Evolutionary conservation across 2,888 invertebrate species (phyloP).

Genomic region (Noctua comes): DNA sequence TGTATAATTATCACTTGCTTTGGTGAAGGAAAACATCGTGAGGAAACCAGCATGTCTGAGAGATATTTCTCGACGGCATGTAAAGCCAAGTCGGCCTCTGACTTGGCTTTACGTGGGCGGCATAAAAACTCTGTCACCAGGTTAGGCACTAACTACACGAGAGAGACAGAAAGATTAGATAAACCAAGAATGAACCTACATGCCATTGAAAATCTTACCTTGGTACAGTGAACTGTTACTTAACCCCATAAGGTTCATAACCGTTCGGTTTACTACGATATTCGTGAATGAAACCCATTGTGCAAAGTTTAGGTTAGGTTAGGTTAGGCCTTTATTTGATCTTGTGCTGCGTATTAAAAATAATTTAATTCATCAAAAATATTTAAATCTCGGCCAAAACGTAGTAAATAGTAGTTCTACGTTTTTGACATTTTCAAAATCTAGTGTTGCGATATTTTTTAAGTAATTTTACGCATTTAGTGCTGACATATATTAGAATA

Average conservation of each 20-base stretch:
- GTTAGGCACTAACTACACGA: no score
- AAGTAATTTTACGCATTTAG: neutral
- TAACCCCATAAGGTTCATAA: neutral
- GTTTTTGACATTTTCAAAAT: slow-evolving; percentile 14
- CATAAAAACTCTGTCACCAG: no score
- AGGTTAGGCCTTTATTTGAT: neutral
- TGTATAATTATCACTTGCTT: no score
- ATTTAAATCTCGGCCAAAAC: neutral
- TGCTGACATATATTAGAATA: neutral
- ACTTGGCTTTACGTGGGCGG: no score
- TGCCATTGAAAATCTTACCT: neutral
- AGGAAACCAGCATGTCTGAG: no score
- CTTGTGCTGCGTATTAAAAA: neutral
- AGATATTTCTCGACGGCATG: no score
- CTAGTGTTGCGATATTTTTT: neutral
- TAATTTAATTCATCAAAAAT: neutral
- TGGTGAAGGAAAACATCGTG: no score
- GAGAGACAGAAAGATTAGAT: neutral
- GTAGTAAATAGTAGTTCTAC: neutral
- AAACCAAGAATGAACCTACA: neutral
- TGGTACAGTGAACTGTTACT: neutral
- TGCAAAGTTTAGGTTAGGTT: neutral
- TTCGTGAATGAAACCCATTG: neutral
- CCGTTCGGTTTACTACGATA: neutral
- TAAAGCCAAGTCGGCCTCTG: no score